A percentile compares a stretch with the other conserved stretches of the same genome.
Conservation (phyloP, 2,888 invertebrate species). For the Acronicta aceris region DNA sequence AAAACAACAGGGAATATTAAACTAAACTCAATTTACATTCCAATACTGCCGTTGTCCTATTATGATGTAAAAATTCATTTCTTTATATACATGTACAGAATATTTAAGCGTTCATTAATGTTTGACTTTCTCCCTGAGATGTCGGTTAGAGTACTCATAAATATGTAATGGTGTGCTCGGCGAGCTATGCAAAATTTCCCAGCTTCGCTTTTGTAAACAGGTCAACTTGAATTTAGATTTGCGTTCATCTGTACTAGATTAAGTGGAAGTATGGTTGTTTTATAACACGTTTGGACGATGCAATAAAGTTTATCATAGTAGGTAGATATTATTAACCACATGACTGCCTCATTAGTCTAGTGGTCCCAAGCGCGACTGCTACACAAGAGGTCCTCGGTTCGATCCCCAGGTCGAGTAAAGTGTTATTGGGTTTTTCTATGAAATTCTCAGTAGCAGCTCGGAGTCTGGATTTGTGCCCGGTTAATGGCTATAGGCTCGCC, state of each 20-base stretch:
- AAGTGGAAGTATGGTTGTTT: constrained; percentile 50
- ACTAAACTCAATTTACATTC: constrained; percentile 76
- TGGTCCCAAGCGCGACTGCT: too few relatives aligned
- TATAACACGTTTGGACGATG: not conserved
- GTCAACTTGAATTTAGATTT: constrained; percentile 79
- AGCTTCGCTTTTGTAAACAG: constrained; percentile 75
- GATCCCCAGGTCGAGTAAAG: too few relatives aligned
- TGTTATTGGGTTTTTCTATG: too few relatives aligned
- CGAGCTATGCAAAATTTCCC: constrained; percentile 77
- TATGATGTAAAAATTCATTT: constrained; percentile 84
- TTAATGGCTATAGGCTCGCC: too few relatives aligned
- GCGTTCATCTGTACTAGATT: constrained; percentile 67
- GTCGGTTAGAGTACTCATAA: constrained; percentile 84
- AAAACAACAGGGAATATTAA: constrained; percentile 43
- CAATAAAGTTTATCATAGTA: too few relatives aligned
- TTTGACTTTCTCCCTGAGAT: constrained; percentile 86
- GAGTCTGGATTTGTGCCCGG: too few relatives aligned
- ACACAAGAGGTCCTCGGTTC: too few relatives aligned
- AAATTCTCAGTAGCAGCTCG: too few relatives aligned
- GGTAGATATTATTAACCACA: too few relatives aligned
- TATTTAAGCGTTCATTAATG: constrained; percentile 87
- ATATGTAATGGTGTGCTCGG: constrained; percentile 83
- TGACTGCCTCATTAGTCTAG: too few relatives aligned
- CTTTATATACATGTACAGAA: constrained; percentile 85
- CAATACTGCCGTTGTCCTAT: constrained; percentile 67